A percentile compares a stretch with the other conserved stretches of the same genome.
phyloP scores from a whole-genome alignment of 2,113 vertebrate species.

The Nestor notabilis region DNA sequence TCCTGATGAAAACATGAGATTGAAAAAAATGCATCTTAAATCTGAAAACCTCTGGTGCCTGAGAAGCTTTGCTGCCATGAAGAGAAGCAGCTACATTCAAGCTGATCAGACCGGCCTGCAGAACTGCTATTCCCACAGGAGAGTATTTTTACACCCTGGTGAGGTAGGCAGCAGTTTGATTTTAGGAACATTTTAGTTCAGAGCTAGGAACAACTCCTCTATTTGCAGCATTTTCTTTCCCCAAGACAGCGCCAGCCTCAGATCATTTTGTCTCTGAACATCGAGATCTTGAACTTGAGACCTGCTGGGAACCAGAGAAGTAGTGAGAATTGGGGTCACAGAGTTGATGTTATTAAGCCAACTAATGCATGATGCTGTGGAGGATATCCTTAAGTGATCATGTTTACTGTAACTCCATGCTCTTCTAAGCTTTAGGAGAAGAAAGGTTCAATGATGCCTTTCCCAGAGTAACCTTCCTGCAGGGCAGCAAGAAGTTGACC shows the following conservation, averaged over 20 bases:
- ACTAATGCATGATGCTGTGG: fast-evolving
- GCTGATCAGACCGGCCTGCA: background rate
- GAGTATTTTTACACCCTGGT: background rate
- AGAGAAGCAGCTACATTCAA: background rate
- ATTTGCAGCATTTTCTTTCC: background rate
- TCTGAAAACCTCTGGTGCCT: background rate
- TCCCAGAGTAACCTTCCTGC: background rate
- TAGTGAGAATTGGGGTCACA: background rate
- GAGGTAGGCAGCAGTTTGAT: background rate
- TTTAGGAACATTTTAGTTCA: background rate
- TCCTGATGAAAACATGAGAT: background rate
- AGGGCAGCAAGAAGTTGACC: background rate
- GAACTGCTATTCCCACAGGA: background rate
- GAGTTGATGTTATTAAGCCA: background rate
- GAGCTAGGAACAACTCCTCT: background rate
- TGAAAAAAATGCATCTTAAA: background rate
- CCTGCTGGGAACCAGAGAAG: background rate
- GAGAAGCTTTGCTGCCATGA: background rate
- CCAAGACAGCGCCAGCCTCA: background rate
- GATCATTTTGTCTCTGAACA: background rate
- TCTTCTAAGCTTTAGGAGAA: background rate
- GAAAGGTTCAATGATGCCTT: background rate
- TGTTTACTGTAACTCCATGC: background rate
- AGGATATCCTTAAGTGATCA: background rate
- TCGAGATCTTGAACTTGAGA: background rate